Evolutionary conservation across 2,113 vertebrate species (phyloP).

Genomic region (Ptyas mucosa): DNA sequence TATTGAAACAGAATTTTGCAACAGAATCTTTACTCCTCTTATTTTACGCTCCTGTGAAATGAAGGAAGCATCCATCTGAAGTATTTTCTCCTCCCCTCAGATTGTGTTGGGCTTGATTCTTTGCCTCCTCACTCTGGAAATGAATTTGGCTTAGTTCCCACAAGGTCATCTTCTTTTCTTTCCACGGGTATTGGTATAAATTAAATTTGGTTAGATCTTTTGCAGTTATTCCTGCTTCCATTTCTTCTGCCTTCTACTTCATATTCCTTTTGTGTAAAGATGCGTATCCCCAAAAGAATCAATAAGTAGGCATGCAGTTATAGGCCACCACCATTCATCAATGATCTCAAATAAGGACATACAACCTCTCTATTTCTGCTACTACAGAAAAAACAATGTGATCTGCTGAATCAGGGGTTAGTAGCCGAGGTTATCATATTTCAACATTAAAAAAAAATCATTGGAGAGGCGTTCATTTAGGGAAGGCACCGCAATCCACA

Average conservation of each 20-base stretch:
- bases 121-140: not conserved
- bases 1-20: too few relatives aligned
- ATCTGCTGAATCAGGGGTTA: not conserved
- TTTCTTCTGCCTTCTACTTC: not conserved
- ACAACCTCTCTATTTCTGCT: not conserved
- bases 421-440: not conserved
- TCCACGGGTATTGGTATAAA: not conserved
- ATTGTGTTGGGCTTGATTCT: not conserved
- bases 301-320: not conserved
- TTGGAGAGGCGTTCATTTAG: not conserved
- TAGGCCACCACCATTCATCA: not conserved
- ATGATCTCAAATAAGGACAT: not conserved
- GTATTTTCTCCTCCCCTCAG: not conserved
- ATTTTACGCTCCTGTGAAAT: too few relatives aligned
- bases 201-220: not conserved
- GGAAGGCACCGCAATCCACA: not conserved
- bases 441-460: not conserved
- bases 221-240: not conserved
- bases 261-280: not conserved
- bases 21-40: too few relatives aligned
- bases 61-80: too few relatives aligned
- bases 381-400: not conserved
- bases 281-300: not conserved
- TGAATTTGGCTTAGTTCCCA: not conserved
- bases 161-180: not conserved